phyloP scores from a whole-genome alignment of 2,113 vertebrate species.

The Vulpes lagopus region DNA sequence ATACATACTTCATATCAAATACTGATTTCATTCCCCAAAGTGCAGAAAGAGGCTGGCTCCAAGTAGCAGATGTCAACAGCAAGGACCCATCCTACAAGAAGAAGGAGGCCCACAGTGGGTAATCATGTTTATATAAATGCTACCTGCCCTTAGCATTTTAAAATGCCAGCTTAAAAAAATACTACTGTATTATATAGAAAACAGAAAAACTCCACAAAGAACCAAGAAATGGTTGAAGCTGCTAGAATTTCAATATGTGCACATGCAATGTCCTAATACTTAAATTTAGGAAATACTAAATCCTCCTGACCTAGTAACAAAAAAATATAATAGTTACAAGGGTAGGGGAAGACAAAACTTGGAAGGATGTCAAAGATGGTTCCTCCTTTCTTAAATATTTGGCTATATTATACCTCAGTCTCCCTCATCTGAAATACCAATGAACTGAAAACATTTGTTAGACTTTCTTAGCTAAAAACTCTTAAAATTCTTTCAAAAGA shows the following conservation, averaged over 20 bases:
- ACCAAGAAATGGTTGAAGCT: constrained; percentile 28
- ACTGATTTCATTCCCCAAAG: constrained; percentile 99
- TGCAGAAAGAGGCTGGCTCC: constrained; percentile 98
- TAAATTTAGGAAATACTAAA: neutral
- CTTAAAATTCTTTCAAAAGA: neutral
- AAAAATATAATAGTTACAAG: neutral
- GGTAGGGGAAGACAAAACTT: neutral
- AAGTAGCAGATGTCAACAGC: constrained; percentile 96
- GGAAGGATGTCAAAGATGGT: neutral
- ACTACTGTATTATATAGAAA: neutral
- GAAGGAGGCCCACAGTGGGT: neutral
- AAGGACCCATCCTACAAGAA: constrained; percentile 95
- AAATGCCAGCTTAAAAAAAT: constrained; percentile 32
- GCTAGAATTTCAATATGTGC: neutral
- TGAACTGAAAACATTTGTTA: neutral
- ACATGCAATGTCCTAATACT: neutral
- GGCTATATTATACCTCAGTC: neutral
- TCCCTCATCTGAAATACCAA: neutral
- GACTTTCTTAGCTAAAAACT: constrained; percentile 4
- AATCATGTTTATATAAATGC: neutral
- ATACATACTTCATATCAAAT: constrained; percentile 98
- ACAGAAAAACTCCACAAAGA: neutral
- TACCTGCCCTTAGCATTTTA: neutral
- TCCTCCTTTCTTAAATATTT: neutral
- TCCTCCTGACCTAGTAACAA: neutral